phyloP scores from a whole-genome alignment of 2,888 invertebrate genomes.

The Scaptomyza polygonia region DNA sequence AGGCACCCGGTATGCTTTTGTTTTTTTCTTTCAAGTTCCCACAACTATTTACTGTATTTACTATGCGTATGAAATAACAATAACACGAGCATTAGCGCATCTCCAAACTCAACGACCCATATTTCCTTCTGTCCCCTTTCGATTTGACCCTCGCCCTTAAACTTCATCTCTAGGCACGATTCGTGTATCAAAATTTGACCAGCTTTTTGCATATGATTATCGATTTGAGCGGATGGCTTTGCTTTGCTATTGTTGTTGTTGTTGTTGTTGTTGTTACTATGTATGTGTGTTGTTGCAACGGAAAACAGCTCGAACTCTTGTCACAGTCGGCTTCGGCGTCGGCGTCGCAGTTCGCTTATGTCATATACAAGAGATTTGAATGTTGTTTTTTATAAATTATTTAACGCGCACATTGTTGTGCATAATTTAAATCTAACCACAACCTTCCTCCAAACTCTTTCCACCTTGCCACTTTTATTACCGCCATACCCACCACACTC shows the following conservation, averaged over 20 bases:
- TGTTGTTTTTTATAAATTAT: slow-evolving; percentile 73
- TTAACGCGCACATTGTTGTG: slow-evolving; percentile 75
- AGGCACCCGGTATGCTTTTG: slow-evolving; percentile 32
- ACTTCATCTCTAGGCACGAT: background rate
- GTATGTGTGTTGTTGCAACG: slow-evolving; percentile 48
- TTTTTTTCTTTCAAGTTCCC: slow-evolving; percentile 25
- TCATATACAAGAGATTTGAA: slow-evolving; percentile 65
- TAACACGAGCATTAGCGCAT: slow-evolving; percentile 52
- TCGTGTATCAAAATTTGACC: slow-evolving; percentile 52
- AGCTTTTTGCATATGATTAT: slow-evolving; percentile 79
- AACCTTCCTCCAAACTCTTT: background rate
- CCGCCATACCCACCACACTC: too few species aligned
- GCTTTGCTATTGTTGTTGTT: slow-evolving; percentile 10
- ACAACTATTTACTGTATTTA: slow-evolving; percentile 2
- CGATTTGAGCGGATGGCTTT: slow-evolving; percentile 51
- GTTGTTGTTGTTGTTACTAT: slow-evolving; percentile 10
- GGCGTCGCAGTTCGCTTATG: slow-evolving; percentile 52
- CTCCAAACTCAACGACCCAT: slow-evolving; percentile 41
- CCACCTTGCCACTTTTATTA: background rate
- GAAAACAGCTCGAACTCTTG: slow-evolving; percentile 40
- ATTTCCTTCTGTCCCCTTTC: background rate
- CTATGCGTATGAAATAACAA: slow-evolving; percentile 46
- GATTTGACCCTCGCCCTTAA: background rate
- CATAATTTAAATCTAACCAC: slow-evolving; percentile 42
- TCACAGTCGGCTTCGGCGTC: slow-evolving; percentile 22